phyloP scores from a whole-genome alignment of 2,797 vertebrate genomes.

The Okamejei kenojei region DNA sequence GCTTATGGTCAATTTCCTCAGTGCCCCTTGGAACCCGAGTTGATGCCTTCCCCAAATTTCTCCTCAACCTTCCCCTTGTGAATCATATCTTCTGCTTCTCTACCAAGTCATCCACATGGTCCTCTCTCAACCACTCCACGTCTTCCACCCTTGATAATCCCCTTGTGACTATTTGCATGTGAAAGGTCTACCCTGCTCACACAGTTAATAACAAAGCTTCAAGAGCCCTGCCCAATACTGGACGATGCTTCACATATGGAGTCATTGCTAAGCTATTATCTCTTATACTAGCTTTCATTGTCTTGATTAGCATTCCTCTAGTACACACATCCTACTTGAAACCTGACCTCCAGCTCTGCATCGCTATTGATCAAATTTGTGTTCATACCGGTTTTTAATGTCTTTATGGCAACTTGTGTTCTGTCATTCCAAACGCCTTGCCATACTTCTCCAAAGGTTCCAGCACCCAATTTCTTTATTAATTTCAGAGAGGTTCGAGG shows the following conservation, averaged over 20 bases:
- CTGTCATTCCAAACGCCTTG: slow-evolving; percentile 86
- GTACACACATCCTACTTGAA: neutral
- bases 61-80: neutral
- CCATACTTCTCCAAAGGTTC: slow-evolving; percentile 90
- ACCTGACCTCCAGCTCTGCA: neutral
- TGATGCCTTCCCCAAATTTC: neutral
- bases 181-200: too few relatives aligned
- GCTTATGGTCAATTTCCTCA: neutral
- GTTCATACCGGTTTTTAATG: slow-evolving; percentile 76
- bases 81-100: neutral
- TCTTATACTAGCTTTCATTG: neutral
- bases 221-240: too few relatives aligned
- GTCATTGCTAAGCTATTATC: neutral
- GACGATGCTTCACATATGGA: too few relatives aligned
- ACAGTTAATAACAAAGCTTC: too few relatives aligned
- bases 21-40: neutral
- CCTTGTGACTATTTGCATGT: too few relatives aligned
- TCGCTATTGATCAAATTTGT: neutral
- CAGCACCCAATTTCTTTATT: slow-evolving; percentile 72
- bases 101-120: neutral
- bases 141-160: neutral
- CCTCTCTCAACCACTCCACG: neutral
- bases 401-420: slow-evolving; percentile 85
- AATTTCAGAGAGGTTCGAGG: slow-evolving; percentile 70
- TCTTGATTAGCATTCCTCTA: neutral